Conservation (phyloP, 2,113 vertebrate species). For the Urocolius indicus region DNA sequence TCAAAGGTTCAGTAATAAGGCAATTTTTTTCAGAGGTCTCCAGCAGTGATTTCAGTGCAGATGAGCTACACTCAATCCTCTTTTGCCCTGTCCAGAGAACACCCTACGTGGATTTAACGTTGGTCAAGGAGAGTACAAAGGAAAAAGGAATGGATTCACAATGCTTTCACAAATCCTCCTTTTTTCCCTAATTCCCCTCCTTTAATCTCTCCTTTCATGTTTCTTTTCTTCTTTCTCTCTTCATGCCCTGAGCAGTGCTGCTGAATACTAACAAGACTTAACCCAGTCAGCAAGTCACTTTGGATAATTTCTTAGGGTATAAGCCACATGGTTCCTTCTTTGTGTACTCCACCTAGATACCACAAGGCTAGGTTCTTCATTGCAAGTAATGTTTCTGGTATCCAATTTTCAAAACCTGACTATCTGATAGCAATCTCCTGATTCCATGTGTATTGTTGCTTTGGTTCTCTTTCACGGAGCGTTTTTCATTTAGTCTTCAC, state of each 20-base stretch:
- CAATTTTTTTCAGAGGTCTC: not conserved
- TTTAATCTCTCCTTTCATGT: constrained; percentile 56
- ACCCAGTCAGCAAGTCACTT: not conserved
- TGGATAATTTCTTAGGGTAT: not conserved
- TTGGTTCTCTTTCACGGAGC: not conserved
- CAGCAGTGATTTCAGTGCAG: not conserved
- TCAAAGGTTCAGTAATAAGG: not conserved
- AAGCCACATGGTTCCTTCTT: not conserved
- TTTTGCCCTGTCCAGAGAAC: not conserved
- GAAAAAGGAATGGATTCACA: constrained; percentile 6
- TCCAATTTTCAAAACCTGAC: constrained; percentile 13
- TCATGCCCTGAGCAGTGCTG: not conserved
- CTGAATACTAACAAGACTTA: constrained; percentile 34
- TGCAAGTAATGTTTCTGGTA: constrained; percentile 12
- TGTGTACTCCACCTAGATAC: not conserved
- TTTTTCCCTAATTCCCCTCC: not conserved
- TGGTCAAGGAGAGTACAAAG: not conserved
- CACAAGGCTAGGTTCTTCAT: not conserved
- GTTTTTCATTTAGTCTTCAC: constrained; percentile 57
- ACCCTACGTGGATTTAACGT: not conserved
- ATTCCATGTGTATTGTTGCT: not conserved
- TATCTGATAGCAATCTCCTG: not conserved
- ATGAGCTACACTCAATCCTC: not conserved
- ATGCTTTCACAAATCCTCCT: constrained; percentile 17
- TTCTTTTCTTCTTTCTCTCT: constrained; percentile 21